Conservation (phyloP, 2,888 invertebrate genomes). For the Chamaedrilus cognettii region DNA sequence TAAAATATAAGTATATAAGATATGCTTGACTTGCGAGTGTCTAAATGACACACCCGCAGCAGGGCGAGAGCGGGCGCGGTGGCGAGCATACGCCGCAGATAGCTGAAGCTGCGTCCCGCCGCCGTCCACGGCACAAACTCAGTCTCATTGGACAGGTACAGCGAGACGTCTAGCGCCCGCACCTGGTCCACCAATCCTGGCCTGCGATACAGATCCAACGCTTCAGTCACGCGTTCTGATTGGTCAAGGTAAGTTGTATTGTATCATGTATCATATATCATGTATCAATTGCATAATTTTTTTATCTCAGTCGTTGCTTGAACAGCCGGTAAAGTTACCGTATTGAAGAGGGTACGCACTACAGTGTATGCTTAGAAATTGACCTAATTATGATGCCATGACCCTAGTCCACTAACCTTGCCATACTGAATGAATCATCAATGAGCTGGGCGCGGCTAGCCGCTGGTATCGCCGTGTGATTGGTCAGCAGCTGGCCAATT, state of each 20-base stretch:
- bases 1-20: not conserved
- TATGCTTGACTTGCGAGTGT: no score
- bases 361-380: no score
- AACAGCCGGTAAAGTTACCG: no score
- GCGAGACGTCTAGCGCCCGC: constrained; percentile 44
- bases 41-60: constrained; percentile 28
- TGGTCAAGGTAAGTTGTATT: no score
- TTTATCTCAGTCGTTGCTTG: no score
- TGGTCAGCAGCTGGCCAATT: constrained; percentile 59
- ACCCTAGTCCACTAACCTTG: constrained; percentile 34
- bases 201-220: no score
- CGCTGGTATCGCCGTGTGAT: constrained; percentile 61
- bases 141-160: constrained; percentile 46
- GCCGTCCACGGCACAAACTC: constrained; percentile 48
- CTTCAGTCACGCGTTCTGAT: no score
- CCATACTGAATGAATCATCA: constrained; percentile 36
- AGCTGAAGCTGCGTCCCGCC: constrained; percentile 36
- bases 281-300: no score
- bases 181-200: constrained; percentile 66
- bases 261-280: no score
- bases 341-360: no score
- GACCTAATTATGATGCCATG: no score
- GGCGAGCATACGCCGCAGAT: constrained; percentile 62
- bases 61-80: constrained; percentile 24
- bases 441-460: constrained; percentile 35